Evolutionary conservation across 1,140 invertebrate genomes (phyloP), one percentile per base, ranked within the genome.

Genomic region (Acromyrmex heyeri): DNA sequence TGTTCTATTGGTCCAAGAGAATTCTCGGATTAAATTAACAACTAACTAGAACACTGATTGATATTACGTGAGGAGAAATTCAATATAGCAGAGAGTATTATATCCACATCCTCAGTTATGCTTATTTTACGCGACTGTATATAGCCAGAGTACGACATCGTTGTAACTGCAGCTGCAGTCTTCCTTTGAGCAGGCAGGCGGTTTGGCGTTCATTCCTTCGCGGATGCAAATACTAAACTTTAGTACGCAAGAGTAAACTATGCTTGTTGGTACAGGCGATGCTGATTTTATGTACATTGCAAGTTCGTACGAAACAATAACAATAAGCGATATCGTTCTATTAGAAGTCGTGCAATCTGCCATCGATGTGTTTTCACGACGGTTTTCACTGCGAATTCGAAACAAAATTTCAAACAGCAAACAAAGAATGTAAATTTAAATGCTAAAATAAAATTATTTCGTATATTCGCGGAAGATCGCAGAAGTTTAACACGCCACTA

Each of bases 41-140:
- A 87, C 48, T 85, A 85, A 53, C 82, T 85, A 85, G 34, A 88
- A 83, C 79, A 83, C 48, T 73, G 30, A 79, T 79, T 53, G 55
- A 75, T 67, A 65, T 38, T 55, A 82, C 12, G 27, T 76, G 82
- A 75, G 34, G 30, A 86, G 67, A 86, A 78, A 72, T 75, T 89
- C 67, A 86, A 81, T 53, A 44, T 69, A 24, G 12, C 79, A 30
- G 59, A 53, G 53, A 44, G 53, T 50, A 70, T 78, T 30, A 85
- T 65, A 85, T 65, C 34, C 57, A 24, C 69, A 34, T 70, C 61
- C 64, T 70, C 73, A 50, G 57, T 72, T 72, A 72, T 55, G 57
- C 57, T 61, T 59, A 82, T 73, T 55, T 73, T 83, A 50, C 24
- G 44, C 55, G 55, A 73, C 44, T 21, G 38, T 50, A 48, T 50